A percentile compares a stretch with the other conserved stretches of the same genome.
These are phyloP conservation scores for Rhynchonycteris naso DNA, from an alignment of 2,797 vertebrate genomes.

Conservation along the genomic window DNA sequence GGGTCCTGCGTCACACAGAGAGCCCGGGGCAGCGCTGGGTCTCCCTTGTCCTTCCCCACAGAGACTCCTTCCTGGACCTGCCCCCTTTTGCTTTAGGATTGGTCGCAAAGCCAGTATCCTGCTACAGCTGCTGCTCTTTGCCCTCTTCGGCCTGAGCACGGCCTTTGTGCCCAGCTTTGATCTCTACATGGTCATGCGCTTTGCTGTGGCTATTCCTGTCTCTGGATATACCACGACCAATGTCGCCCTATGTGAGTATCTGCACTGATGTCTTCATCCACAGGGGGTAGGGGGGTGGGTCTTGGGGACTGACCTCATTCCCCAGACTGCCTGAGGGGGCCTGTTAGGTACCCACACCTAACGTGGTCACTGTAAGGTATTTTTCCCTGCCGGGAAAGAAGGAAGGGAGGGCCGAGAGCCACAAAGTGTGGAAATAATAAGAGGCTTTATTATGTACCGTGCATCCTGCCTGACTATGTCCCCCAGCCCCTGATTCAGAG, in stretches of 20 bases:
- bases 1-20: too few species aligned
- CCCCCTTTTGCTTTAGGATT: slow-evolving; percentile 84
- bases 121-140: slow-evolving; percentile 86
- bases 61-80: not conserved
- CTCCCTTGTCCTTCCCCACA: not conserved
- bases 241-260: slow-evolving; percentile 87
- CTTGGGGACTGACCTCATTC: not conserved
- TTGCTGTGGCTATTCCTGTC: slow-evolving; percentile 86
- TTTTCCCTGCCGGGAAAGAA: too few species aligned
- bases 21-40: not conserved
- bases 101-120: slow-evolving; percentile 90
- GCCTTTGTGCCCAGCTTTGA: slow-evolving; percentile 91
- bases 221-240: slow-evolving; percentile 87
- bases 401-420: too few species aligned
- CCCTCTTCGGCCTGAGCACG: slow-evolving; percentile 84
- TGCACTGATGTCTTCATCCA: not conserved
- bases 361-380: too few species aligned
- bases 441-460: too few species aligned
- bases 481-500: too few species aligned
- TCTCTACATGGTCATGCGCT: slow-evolving; percentile 89
- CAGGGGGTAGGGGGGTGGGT: too few species aligned
- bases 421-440: too few species aligned
- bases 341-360: not conserved
- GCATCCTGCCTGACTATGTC: too few species aligned
- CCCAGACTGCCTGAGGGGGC: not conserved